Percentiles rank a stretch among this genome's conserved stretches.
These are phyloP conservation scores for Upupa epops DNA, from an alignment of 2,113 vertebrate species.

Conservation along the genomic window DNA sequence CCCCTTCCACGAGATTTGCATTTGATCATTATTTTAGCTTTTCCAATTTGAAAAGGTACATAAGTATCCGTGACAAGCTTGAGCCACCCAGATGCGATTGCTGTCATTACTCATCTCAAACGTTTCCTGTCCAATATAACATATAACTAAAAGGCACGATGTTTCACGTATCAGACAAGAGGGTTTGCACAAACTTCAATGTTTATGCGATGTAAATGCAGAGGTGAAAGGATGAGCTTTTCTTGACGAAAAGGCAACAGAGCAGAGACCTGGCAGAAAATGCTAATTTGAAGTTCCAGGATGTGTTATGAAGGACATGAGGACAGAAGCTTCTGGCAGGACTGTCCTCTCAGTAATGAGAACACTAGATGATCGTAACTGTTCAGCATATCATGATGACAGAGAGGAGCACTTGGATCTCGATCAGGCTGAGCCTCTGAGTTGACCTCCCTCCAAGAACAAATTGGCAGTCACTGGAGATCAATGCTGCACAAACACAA, in stretches of 20 bases:
- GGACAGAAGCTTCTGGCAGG: background rate
- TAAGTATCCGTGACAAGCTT: background rate
- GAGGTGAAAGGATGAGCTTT: background rate
- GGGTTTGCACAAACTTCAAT: background rate
- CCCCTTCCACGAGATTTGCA: background rate
- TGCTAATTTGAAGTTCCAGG: background rate
- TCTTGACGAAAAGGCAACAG: background rate
- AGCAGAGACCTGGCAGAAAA: background rate
- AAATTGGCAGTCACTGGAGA: background rate
- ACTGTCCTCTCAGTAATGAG: background rate
- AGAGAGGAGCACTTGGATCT: background rate
- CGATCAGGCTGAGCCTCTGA: background rate
- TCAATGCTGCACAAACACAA: background rate
- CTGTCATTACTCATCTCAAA: background rate
- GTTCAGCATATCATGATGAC: background rate
- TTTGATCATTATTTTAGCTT: background rate
- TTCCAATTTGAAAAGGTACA: background rate
- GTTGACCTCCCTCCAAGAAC: background rate
- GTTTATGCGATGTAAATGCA: background rate
- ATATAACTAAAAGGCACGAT: background rate
- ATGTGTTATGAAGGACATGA: background rate
- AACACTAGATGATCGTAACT: background rate
- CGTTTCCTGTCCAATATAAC: background rate
- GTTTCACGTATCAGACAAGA: background rate
- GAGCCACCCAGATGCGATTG: background rate